phyloP scores from a whole-genome alignment of 30 jellyfish, hydroid and myxozoan species.

The Nemopilema nomurai region DNA sequence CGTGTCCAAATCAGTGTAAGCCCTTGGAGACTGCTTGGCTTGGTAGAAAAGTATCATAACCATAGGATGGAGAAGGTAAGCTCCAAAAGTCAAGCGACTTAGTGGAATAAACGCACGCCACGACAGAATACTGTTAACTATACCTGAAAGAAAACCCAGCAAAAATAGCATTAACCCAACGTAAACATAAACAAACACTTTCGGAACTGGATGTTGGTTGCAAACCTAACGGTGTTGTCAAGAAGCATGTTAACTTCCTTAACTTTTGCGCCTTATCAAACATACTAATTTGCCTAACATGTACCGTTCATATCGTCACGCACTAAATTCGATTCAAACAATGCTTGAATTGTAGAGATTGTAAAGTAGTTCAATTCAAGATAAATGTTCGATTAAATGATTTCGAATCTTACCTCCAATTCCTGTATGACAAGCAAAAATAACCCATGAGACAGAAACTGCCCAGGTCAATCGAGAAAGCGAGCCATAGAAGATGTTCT shows the following conservation, averaged over 20 bases:
- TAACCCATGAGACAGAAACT: constrained; percentile 83
- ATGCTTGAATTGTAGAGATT: background rate
- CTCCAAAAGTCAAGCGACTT: constrained; percentile 87
- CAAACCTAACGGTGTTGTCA: too few species aligned
- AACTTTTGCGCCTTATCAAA: too few species aligned
- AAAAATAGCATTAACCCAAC: background rate
- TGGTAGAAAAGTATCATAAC: constrained; percentile 41
- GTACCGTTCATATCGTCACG: too few species aligned
- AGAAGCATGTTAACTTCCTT: too few species aligned
- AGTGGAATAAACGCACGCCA: constrained; percentile 91
- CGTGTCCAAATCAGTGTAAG: constrained; percentile 55
- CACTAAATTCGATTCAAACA: background rate
- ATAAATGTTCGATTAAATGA: too few species aligned
- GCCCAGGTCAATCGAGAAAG: constrained; percentile 79
- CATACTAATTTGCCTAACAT: too few species aligned
- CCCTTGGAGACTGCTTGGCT: constrained; percentile 34
- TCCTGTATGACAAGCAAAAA: constrained; percentile 81
- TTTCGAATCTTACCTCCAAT: constrained; percentile 74
- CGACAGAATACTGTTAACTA: constrained; percentile 67
- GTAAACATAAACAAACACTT: background rate
- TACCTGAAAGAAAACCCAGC: constrained; percentile 42
- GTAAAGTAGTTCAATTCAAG: background rate
- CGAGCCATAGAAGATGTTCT: constrained; percentile 71
- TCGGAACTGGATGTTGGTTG: background rate
- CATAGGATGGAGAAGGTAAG: constrained; percentile 80